Evolutionary conservation across 2,888 invertebrate genomes (phyloP).

Genomic region (Sturmia bella): DNA sequence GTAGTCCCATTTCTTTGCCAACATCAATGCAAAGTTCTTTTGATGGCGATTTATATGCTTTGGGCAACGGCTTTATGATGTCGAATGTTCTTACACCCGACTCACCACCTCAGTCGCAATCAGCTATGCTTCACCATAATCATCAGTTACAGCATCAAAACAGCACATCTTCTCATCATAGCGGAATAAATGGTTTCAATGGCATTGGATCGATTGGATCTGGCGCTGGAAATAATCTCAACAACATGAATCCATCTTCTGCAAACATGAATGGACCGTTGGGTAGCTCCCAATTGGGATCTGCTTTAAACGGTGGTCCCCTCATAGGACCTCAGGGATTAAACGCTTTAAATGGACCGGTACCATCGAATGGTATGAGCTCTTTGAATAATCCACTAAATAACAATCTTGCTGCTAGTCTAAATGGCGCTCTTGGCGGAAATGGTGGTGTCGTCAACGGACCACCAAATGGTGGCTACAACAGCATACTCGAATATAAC

Average conservation of each 20-base stretch:
- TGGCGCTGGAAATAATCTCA: conserved; percentile 72
- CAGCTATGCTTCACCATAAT: conserved; percentile 71
- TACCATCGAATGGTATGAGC: conserved; percentile 62
- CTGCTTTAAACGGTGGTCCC: conserved; percentile 50
- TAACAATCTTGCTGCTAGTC: conserved; percentile 59
- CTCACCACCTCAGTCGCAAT: conserved; percentile 81
- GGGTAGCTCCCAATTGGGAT: conserved; percentile 73
- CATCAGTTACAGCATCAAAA: conserved; percentile 72
- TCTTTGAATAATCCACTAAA: conserved; percentile 65
- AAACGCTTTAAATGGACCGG: conserved; percentile 62
- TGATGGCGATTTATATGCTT: conserved; percentile 86
- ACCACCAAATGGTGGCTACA: conserved; percentile 81
- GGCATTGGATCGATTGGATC: conserved; percentile 63
- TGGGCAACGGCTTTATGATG: conserved; percentile 83
- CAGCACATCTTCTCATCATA: conserved; percentile 60
- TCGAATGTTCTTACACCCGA: conserved; percentile 80
- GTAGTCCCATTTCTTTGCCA: conserved; percentile 87
- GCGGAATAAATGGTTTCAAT: conserved; percentile 65
- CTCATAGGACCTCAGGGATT: conserved; percentile 67
- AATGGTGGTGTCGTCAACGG: conserved; percentile 76
- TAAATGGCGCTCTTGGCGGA: conserved; percentile 67
- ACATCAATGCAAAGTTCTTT: conserved; percentile 89
- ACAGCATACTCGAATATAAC: conserved; percentile 92
- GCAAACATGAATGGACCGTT: conserved; percentile 71
- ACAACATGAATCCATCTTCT: conserved; percentile 42